phyloP scores from a whole-genome alignment of 1,140 invertebrate species.

The Zaprionus taronus region DNA sequence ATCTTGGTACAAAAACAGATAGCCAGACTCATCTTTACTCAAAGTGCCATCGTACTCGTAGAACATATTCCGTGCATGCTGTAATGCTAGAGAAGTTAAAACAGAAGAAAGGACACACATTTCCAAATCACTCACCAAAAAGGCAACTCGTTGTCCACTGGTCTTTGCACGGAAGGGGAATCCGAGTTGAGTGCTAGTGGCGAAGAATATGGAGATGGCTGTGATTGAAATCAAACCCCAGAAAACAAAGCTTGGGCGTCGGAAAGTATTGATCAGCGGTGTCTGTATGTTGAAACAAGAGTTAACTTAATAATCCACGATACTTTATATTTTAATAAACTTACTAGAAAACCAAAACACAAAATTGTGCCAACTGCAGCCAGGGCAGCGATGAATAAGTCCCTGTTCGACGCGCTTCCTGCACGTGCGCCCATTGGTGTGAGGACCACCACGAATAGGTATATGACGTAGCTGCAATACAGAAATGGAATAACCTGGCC shows the following conservation, averaged over 20 bases:
- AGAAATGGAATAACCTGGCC: constrained; percentile 82
- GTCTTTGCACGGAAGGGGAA: constrained; percentile 90
- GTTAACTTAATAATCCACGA: constrained; percentile 42
- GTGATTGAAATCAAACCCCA: constrained; percentile 85
- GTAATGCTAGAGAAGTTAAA: not conserved
- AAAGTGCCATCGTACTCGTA: constrained; percentile 86
- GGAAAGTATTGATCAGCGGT: constrained; percentile 64
- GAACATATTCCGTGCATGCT: constrained; percentile 87
- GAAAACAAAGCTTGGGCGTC: constrained; percentile 54
- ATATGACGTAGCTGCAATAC: constrained; percentile 87
- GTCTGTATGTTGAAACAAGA: constrained; percentile 80
- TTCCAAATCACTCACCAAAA: constrained; percentile 84
- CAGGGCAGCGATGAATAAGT: constrained; percentile 85
- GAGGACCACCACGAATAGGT: constrained; percentile 88
- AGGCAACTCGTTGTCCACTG: constrained; percentile 88
- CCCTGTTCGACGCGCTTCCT: constrained; percentile 87
- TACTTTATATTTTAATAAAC: constrained; percentile 22
- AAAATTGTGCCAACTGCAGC: constrained; percentile 83
- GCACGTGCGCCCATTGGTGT: constrained; percentile 88
- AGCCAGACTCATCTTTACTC: constrained; percentile 87
- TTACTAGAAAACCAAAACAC: constrained; percentile 85
- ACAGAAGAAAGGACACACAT: not conserved
- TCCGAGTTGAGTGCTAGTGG: constrained; percentile 88
- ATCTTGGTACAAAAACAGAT: constrained; percentile 90
- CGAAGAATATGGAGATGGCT: constrained; percentile 85